Evolutionary conservation across 2,888 invertebrate genomes (phyloP).

Genomic region (Belgica antarctica): DNA sequence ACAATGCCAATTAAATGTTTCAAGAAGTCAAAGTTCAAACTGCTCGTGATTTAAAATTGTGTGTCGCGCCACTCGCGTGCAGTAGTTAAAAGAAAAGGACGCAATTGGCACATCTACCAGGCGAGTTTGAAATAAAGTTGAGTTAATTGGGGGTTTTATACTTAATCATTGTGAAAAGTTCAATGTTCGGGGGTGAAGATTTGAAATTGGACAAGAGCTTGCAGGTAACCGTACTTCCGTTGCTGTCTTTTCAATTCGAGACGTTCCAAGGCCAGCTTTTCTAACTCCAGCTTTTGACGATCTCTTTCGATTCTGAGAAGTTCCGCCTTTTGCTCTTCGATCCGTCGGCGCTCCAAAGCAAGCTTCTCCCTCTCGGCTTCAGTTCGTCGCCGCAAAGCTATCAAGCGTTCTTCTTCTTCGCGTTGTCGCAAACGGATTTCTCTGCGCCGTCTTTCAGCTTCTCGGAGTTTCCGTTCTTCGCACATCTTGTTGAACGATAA

Average conservation of each 20-base stretch:
- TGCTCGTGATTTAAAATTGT: background rate
- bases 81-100: background rate
- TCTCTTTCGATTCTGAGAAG: slow-evolving; percentile 79
- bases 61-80: no score
- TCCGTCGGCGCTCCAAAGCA: slow-evolving; percentile 77
- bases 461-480: slow-evolving; percentile 75
- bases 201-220: background rate
- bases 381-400: no score
- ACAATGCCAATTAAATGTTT: background rate
- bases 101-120: background rate
- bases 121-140: background rate
- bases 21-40: background rate
- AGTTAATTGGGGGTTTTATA: slow-evolving; percentile 10
- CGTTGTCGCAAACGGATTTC: slow-evolving; percentile 80
- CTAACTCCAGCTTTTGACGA: slow-evolving; percentile 73
- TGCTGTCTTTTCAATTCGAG: slow-evolving; percentile 80
- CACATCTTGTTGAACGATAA: slow-evolving; percentile 78
- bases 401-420: slow-evolving; percentile 77
- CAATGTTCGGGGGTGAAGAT: background rate
- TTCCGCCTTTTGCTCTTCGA: slow-evolving; percentile 86
- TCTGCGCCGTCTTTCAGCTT: slow-evolving; percentile 72
- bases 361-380: slow-evolving; percentile 78
- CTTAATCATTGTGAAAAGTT: slow-evolving; percentile 9
- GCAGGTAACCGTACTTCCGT: slow-evolving; percentile 62
- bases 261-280: slow-evolving; percentile 74